A percentile compares a stretch with the other conserved stretches of the same genome.
phyloP scores from a whole-genome alignment of 2,888 invertebrate species.

The Cataglyphis altisquamis region DNA sequence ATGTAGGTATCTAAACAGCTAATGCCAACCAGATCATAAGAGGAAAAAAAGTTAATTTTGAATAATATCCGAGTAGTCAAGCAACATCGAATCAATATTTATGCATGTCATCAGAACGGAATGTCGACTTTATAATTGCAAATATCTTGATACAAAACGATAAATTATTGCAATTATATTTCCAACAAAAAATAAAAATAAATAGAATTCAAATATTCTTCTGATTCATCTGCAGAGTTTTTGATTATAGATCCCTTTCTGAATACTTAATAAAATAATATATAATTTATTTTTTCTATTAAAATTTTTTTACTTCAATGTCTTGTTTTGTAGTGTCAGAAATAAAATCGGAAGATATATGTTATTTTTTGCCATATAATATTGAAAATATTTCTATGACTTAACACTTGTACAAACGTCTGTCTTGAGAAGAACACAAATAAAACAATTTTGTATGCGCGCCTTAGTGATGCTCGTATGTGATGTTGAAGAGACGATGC shows the following conservation, averaged over 20 bases:
- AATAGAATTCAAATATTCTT: background rate
- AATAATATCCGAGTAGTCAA: background rate
- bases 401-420: background rate
- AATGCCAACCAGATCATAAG: background rate
- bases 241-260: background rate
- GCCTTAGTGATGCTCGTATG: background rate
- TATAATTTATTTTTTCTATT: background rate
- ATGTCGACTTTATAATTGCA: background rate
- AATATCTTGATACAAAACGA: background rate
- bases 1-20: background rate
- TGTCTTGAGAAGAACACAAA: background rate
- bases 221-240: background rate
- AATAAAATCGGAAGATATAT: background rate
- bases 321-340: background rate
- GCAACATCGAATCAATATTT: background rate
- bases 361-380: background rate
- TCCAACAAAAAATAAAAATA: background rate
- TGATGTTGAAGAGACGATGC: constrained; percentile 30
- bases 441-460: background rate
- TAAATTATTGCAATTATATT: background rate
- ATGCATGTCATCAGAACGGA: background rate
- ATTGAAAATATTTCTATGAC: background rate
- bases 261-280: background rate
- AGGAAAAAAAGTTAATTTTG: background rate
- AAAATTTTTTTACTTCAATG: background rate